These are phyloP conservation scores for Muschampia plurimacula DNA, from an alignment of 2,888 invertebrate genomes.

Conservation along the genomic window DNA sequence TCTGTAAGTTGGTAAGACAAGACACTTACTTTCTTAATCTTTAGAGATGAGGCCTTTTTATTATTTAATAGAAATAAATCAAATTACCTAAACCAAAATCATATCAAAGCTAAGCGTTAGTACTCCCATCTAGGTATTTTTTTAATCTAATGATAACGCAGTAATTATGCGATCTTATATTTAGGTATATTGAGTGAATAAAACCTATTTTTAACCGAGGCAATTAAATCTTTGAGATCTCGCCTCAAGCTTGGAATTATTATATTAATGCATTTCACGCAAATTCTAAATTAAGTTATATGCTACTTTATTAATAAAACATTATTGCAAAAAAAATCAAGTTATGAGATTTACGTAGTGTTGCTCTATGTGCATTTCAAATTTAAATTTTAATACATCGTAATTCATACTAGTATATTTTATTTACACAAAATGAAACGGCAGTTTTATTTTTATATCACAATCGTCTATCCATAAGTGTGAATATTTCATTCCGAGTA, in stretches of 20 bases:
- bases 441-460: conserved; percentile 22
- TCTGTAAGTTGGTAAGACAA: too few species aligned
- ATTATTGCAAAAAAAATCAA: conserved; percentile 14
- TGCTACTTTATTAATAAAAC: conserved; percentile 15
- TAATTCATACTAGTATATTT: conserved; percentile 30
- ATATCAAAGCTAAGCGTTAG: background rate
- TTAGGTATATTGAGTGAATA: background rate
- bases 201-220: background rate
- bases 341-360: conserved; percentile 22
- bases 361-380: conserved; percentile 23
- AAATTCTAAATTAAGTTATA: conserved; percentile 13
- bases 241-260: conserved; percentile 19
- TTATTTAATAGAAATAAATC: too few species aligned
- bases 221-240: conserved; percentile 4
- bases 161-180: background rate
- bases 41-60: too few species aligned
- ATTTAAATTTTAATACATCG: conserved; percentile 4
- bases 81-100: background rate
- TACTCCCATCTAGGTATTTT: conserved; percentile 36
- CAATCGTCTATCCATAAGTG: conserved; percentile 29
- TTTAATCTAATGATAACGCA: conserved; percentile 30
- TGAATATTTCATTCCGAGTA: conserved; percentile 17
- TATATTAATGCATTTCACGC: conserved; percentile 4
- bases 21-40: too few species aligned
- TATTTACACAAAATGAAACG: conserved; percentile 36